Percentiles rank a stretch among this genome's conserved stretches.
Evolutionary conservation across 2,888 invertebrate species (phyloP).

Genomic region (Ochropleura plecta): DNA sequence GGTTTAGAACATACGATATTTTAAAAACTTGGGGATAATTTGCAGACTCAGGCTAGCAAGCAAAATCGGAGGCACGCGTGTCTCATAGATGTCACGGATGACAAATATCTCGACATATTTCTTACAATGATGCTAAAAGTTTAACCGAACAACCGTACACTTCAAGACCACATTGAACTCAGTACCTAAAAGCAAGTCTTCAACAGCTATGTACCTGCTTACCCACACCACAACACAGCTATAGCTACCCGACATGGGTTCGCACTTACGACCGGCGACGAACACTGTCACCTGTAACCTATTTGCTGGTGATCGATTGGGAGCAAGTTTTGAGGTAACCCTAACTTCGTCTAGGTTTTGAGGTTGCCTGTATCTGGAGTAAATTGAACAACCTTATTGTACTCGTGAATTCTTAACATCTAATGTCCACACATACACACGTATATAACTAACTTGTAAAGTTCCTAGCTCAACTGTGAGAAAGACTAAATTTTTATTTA

Average conservation of each 20-base stretch:
- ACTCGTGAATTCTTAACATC: background rate
- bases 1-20: background rate
- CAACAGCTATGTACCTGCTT: background rate
- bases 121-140: background rate
- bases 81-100: background rate
- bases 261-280: constrained; percentile 56
- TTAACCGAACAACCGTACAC: background rate
- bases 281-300: constrained; percentile 60
- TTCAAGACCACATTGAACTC: constrained; percentile 16
- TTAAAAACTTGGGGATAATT: background rate
- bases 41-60: background rate
- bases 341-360: constrained; percentile 14
- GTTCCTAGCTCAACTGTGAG: background rate
- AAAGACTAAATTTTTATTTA: background rate
- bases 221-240: constrained; percentile 10
- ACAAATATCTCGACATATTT: background rate
- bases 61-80: too few species aligned
- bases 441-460: background rate
- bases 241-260: constrained; percentile 46
- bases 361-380: background rate
- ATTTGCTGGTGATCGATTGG: constrained; percentile 62
- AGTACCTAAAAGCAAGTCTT: background rate
- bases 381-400: background rate
- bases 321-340: constrained; percentile 36
- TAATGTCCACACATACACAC: background rate